These are phyloP conservation scores for Toxotes chatareus DNA, from an alignment of 2,113 vertebrate genomes.

Conservation along the genomic window DNA sequence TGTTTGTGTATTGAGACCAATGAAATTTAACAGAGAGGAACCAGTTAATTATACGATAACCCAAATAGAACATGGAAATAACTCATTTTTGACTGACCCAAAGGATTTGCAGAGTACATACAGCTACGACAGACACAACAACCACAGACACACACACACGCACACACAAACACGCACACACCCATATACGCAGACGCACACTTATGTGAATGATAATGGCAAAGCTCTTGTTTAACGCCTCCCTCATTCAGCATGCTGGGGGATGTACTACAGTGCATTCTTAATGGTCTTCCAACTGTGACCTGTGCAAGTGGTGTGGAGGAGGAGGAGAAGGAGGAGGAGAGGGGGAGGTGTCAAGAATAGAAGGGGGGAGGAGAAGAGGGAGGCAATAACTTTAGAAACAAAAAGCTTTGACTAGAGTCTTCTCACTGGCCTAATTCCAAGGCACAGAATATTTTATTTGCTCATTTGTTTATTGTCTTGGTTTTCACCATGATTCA, in stretches of 20 bases:
- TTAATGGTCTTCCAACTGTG: slow-evolving; percentile 71
- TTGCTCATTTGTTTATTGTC: background rate
- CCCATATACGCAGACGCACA: slow-evolving; percentile 46
- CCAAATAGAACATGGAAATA: slow-evolving; percentile 30
- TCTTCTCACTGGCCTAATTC: slow-evolving; percentile 30
- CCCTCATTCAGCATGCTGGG: slow-evolving; percentile 41
- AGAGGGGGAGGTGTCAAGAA: slow-evolving; percentile 27
- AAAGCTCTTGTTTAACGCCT: slow-evolving; percentile 57
- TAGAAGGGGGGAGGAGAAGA: slow-evolving; percentile 37
- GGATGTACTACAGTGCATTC: slow-evolving; percentile 52
- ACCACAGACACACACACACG: background rate
- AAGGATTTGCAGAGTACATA: slow-evolving; percentile 3
- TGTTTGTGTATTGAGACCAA: slow-evolving; percentile 47
- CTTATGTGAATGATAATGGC: slow-evolving; percentile 62
- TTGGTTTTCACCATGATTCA: background rate
- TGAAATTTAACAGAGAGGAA: slow-evolving; percentile 39
- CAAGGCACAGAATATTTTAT: slow-evolving; percentile 27
- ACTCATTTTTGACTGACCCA: slow-evolving; percentile 9
- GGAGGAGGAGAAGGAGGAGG: slow-evolving; percentile 18
- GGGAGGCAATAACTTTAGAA: slow-evolving; percentile 23
- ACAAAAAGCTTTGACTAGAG: slow-evolving; percentile 37
- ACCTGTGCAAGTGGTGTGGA: slow-evolving; percentile 63
- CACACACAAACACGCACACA: slow-evolving; percentile 15
- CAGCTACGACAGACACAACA: slow-evolving; percentile 29
- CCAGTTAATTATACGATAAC: slow-evolving; percentile 41